These are phyloP conservation scores for Onychostoma macrolepis DNA, from an alignment of 2,113 vertebrate species.

Conservation along the genomic window DNA sequence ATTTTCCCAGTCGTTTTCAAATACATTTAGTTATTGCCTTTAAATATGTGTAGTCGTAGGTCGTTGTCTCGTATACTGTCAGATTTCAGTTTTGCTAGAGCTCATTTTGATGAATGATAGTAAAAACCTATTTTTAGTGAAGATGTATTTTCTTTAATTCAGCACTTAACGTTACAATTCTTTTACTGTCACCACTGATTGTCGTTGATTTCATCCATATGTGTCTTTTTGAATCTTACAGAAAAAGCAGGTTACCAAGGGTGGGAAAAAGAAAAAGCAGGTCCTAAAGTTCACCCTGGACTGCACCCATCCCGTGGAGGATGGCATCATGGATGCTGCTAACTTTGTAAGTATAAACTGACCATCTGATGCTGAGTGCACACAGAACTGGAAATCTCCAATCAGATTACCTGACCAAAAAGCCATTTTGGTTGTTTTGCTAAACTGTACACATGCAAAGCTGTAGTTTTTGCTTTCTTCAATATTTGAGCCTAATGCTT, in stretches of 20 bases:
- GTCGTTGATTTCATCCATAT: neutral
- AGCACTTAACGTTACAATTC: rapidly evolving
- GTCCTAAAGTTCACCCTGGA: slow-evolving; percentile 94
- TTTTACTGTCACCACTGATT: neutral
- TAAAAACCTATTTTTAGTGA: neutral
- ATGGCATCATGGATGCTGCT: slow-evolving; percentile 98
- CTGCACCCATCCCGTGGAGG: slow-evolving; percentile 97
- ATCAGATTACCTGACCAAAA: neutral
- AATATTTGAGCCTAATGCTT: neutral
- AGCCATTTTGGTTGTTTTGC: neutral
- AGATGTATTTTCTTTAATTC: neutral
- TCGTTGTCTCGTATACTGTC: neutral
- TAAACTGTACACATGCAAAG: neutral
- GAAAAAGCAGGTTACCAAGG: slow-evolving; percentile 89
- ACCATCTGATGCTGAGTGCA: neutral
- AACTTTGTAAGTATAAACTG: slow-evolving; percentile 86
- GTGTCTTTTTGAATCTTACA: slow-evolving; percentile 56
- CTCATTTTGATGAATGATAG: neutral
- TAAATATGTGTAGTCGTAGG: neutral
- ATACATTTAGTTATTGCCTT: neutral
- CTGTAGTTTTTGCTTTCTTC: neutral
- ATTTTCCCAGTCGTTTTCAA: neutral
- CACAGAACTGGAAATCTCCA: neutral
- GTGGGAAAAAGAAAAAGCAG: slow-evolving; percentile 98
- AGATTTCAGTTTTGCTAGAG: neutral